phyloP scores from a whole-genome alignment of 2,888 invertebrate genomes.

The Cabera pusaria region DNA sequence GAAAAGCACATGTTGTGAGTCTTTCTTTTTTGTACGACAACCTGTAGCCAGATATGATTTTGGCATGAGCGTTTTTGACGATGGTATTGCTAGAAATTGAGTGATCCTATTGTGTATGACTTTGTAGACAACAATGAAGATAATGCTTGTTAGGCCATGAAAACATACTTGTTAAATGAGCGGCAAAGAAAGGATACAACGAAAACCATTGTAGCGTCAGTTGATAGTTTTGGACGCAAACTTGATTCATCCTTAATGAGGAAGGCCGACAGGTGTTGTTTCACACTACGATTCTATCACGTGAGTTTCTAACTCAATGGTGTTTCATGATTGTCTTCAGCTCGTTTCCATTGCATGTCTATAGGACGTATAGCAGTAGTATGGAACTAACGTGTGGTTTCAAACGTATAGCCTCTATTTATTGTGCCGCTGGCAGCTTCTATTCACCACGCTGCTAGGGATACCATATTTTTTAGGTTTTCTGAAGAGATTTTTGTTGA shows the following conservation, averaged over 20 bases:
- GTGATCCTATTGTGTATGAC: no score
- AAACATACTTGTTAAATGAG: no score
- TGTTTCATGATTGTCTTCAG: conserved; percentile 51
- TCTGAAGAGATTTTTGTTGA: no score
- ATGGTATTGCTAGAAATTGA: no score
- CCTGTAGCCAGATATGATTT: conserved; percentile 5
- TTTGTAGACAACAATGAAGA: no score
- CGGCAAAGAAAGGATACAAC: no score
- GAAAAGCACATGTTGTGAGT: no score
- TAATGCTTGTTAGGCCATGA: no score
- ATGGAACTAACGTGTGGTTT: conserved; percentile 35
- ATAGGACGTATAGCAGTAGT: conserved; percentile 25
- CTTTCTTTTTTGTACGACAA: conserved; percentile 7
- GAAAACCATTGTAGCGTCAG: conserved; percentile 41
- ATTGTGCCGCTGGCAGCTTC: conserved; percentile 47
- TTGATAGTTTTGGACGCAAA: conserved; percentile 20
- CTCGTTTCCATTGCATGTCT: conserved; percentile 42
- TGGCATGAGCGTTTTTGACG: conserved; percentile 7
- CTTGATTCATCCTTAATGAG: no score
- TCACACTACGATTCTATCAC: background rate
- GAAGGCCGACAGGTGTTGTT: no score
- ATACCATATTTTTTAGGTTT: background rate
- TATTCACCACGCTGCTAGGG: conserved; percentile 3
- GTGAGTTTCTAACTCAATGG: conserved; percentile 37
- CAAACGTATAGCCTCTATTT: conserved; percentile 49